phyloP scores from a whole-genome alignment of 1,140 invertebrate genomes.

The Andrena cerasifolii region DNA sequence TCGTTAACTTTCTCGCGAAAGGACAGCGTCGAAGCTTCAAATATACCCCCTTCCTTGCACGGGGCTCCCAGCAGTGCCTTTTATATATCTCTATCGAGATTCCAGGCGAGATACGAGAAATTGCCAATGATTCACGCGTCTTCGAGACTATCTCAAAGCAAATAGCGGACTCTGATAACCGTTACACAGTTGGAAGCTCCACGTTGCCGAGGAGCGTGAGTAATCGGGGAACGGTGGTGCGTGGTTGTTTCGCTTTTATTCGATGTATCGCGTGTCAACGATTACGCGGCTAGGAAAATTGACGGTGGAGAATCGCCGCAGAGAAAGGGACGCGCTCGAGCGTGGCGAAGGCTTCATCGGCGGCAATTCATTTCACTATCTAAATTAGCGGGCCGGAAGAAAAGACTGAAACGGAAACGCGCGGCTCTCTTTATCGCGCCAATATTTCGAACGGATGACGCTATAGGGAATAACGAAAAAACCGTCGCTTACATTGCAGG shows the following conservation, averaged over 20 bases:
- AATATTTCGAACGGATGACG: too few species aligned
- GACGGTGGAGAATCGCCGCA: background rate
- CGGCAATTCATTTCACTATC: conserved; percentile 43
- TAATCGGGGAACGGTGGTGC: too few species aligned
- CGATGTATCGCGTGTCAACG: background rate
- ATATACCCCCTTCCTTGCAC: too few species aligned
- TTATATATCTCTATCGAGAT: background rate
- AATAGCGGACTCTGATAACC: too few species aligned
- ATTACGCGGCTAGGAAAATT: background rate
- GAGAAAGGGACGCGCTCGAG: background rate
- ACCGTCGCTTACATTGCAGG: too few species aligned
- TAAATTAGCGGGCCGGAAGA: conserved; percentile 46
- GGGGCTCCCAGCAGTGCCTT: too few species aligned
- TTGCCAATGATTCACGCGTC: background rate
- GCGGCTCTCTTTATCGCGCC: too few species aligned
- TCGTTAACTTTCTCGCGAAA: background rate
- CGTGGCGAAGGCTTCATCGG: background rate
- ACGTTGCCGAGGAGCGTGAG: too few species aligned
- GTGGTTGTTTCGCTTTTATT: background rate
- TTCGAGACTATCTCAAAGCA: background rate
- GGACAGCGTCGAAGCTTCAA: background rate
- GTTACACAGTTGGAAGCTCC: too few species aligned
- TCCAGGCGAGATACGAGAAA: background rate
- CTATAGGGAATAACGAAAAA: too few species aligned
- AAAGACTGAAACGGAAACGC: conserved; percentile 37